A percentile compares a stretch with the other conserved stretches of the same genome.
Conservation (phyloP, 1,140 invertebrate species). For the Drosophila albomicans region DNA sequence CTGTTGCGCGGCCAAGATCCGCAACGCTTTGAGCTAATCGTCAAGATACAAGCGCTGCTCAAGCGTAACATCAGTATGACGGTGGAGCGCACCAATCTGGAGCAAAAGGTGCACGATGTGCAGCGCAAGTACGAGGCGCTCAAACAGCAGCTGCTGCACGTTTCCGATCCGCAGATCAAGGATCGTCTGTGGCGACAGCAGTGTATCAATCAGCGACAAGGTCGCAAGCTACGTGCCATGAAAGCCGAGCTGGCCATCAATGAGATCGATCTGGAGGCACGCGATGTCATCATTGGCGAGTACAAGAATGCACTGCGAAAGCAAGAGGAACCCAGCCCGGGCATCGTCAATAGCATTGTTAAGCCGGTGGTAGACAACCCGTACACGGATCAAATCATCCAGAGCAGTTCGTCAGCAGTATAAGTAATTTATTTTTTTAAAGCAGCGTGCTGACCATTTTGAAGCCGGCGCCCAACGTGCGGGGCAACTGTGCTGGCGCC, state of each 20-base stretch:
- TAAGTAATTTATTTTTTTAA: conserved; percentile 28
- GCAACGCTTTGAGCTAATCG: conserved; percentile 87
- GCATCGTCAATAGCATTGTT: not conserved
- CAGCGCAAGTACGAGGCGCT: conserved; percentile 29
- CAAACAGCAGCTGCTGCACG: conserved; percentile 37
- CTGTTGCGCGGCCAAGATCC: conserved; percentile 90
- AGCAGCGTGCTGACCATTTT: conserved; percentile 70
- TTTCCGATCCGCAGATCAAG: conserved; percentile 25
- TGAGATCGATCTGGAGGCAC: conserved; percentile 69
- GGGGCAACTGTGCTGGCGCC: conserved; percentile 69
- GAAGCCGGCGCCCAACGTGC: conserved; percentile 74
- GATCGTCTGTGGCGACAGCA: conserved; percentile 50
- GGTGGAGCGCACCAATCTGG: conserved; percentile 29
- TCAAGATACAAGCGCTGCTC: conserved; percentile 90
- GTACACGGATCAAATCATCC: conserved; percentile 12
- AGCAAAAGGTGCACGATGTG: conserved; percentile 24
- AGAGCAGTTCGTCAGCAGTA: not conserved
- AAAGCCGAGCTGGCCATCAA: conserved; percentile 71
- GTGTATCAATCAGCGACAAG: conserved; percentile 56
- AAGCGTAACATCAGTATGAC: conserved; percentile 54
- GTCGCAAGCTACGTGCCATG: conserved; percentile 49
- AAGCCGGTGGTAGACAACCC: not conserved
- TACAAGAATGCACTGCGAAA: conserved; percentile 49
- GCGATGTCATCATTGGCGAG: conserved; percentile 55
- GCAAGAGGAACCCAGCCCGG: not conserved